These are phyloP conservation scores for Tauraco hartlaubi DNA, from an alignment of 2,797 vertebrate genomes.

Conservation along the genomic window DNA sequence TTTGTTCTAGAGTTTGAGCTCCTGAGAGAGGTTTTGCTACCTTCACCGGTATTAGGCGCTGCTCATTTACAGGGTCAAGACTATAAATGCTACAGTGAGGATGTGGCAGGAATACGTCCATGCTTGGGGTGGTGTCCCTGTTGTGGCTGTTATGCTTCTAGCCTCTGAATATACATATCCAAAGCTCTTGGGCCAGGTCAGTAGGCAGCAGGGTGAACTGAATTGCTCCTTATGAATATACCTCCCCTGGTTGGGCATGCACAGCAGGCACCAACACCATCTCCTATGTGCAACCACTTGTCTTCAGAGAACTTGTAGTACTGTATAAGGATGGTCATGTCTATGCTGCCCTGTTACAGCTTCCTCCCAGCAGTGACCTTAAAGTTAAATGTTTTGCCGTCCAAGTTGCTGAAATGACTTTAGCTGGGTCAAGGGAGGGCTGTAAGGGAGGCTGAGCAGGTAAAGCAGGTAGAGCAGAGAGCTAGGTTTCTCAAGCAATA, in stretches of 20 bases:
- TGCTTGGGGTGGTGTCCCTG: background rate
- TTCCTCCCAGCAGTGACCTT: background rate
- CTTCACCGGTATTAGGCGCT: background rate
- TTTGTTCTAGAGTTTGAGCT: background rate
- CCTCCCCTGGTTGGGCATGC: background rate
- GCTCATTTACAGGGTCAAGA: background rate
- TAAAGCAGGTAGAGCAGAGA: slow-evolving; percentile 28
- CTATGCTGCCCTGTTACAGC: background rate
- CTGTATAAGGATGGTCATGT: background rate
- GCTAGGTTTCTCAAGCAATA: slow-evolving; percentile 7
- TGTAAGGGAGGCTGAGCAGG: slow-evolving; percentile 14
- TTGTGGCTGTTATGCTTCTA: background rate
- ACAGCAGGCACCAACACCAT: background rate
- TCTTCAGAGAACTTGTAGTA: background rate
- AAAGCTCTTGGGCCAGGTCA: background rate
- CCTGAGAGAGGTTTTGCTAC: background rate
- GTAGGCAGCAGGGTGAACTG: background rate
- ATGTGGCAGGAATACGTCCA: background rate
- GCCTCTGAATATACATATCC: background rate
- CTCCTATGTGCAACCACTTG: background rate
- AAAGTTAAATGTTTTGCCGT: background rate
- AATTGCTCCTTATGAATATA: background rate
- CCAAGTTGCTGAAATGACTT: background rate
- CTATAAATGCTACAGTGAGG: background rate
- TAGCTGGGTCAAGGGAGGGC: background rate